Base-by-base conservation (phyloP, 1,140 invertebrate species). In the Zophobas morio region DNA sequence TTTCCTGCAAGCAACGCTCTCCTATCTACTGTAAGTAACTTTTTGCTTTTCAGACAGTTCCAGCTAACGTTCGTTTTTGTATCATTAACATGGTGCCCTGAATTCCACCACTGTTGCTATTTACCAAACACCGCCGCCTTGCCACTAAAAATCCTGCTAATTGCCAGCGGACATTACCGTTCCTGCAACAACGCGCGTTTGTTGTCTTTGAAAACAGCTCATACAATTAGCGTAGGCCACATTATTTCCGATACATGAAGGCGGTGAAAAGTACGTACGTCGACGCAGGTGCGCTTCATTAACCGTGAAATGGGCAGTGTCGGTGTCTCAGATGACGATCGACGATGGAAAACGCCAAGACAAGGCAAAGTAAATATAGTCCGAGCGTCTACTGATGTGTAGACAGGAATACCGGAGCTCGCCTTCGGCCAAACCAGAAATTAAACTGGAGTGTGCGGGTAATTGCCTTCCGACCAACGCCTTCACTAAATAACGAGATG, bases 281-380 rank as follows among this genome's bases (percentile, higher is more conserved):
- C 46, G 37, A 70, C 56, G 39, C 74, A 76, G 74, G 74, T 76
- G 74, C 54, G 74, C 49, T 76, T 76, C 60, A 53, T 76, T 76
- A 76, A 51, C 42, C 60, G 49, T 76, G 46, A 76, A 76, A 66
- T 53, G 74, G 40, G 57, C 46, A 66, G 74, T 51, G 56, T 34
- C 42, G 42, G 42, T 3, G 6, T 46, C 36, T 66, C 60, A 8
- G 36, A 34, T n/a, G 20, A 60, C 56, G 20, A 54, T 54, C 32
- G 53, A 54, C 53, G 53, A 37, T 66, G 35, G 33, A 51, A 20
- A n/a, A 72, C 70, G 46, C 33, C 47, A 72, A 72, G 70, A 72
- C 70, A 49, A 34, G 35, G 36, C 47, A 53, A 51, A 53, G 34
- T 40, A 39, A 42, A 72, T 72, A 72, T 60, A 60, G 57, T 37